Evolutionary conservation across 1,140 invertebrate species (phyloP), one percentile per base, ranked within the genome.

Genomic region (roundworm (Caenorhabditis elegans)): DNA sequence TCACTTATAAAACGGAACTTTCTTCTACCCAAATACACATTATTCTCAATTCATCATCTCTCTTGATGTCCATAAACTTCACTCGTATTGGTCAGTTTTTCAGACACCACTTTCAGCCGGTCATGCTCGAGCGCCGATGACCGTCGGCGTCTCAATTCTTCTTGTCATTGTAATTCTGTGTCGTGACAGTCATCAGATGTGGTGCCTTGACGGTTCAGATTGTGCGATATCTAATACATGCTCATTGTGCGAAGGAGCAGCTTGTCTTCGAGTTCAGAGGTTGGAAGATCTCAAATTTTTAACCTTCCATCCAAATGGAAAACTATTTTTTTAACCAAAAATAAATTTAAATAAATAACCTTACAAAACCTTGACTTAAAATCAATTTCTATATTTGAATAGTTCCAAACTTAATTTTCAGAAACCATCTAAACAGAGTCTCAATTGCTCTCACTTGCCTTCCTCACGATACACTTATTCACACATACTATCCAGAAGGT

Each of bases 81-180:
- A 48, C 26, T 24, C 26, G 6, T 22, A 8, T 17, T 48, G 2
- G 26, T 10, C 1, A 26, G 6, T 26, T 60, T 19, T n/a, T 34
- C 60, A 70, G 60, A 11, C 60, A 70, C 8, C 4, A 17, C n/a
- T 26, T 70, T 15, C 31, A 43, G 19, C 10, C 60, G 60, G 60
- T 70, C 60, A 70, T 70, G 60, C 60, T 70, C 60, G 60, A 70
- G 60, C 34, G 60, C 19, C 60, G 60, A 70, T 70, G 60, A 70
- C 17, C 60, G 34, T 39, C 60, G 34, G 34, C 60, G 34, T 70
- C 34, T 43, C 60, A 39, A n/a, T 70, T 70, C 34, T 70, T 39
- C 19, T 70, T 17, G 5, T 70, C 1, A 36, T 70, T n/a, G n/a
- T 70, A 39, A 70, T 70, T 70, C 34, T 70, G 60, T 70, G 60